A percentile compares a stretch with the other conserved stretches of the same genome.
These are phyloP conservation scores for Holothuria leucospilota DNA, from an alignment of 53 echinoderm and acorn worm genomes.

Conservation along the genomic window DNA sequence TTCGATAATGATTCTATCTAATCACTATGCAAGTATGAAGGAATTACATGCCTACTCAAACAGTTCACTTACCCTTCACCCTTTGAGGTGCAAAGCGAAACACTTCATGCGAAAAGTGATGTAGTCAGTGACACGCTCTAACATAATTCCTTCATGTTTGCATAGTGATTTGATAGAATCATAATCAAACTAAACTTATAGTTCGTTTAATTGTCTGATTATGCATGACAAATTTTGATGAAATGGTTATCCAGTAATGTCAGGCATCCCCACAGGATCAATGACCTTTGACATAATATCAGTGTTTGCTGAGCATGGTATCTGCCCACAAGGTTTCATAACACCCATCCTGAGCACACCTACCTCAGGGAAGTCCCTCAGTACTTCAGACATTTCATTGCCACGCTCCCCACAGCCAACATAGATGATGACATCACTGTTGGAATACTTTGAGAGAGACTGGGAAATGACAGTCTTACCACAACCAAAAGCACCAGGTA, in stretches of 20 bases:
- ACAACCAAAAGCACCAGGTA: constrained; percentile 98
- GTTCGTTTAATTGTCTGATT: too few relatives aligned
- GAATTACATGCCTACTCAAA: too few relatives aligned
- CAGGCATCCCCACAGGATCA: neutral
- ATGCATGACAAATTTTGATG: too few relatives aligned
- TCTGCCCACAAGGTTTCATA: neutral
- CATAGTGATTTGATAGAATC: too few relatives aligned
- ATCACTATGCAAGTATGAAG: too few relatives aligned
- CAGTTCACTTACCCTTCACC: too few relatives aligned
- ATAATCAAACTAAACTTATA: too few relatives aligned
- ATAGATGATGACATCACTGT: constrained; percentile 98
- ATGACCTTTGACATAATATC: neutral
- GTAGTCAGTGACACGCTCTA: too few relatives aligned
- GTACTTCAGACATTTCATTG: constrained; percentile 99
- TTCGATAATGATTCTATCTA: too few relatives aligned
- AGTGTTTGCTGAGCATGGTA: neutral
- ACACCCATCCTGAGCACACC: neutral
- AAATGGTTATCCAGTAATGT: neutral
- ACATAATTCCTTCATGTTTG: too few relatives aligned
- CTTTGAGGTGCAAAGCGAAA: too few relatives aligned
- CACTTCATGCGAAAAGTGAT: too few relatives aligned
- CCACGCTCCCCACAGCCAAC: constrained; percentile 99
- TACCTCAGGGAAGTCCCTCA: constrained; percentile 98
- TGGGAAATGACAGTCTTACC: constrained; percentile 99
- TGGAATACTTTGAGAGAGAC: constrained; percentile 98